A percentile compares a stretch with the other conserved stretches of the same genome.
These are phyloP conservation scores for Piscicola geometra DNA, from an alignment of 2,888 invertebrate species.

Conservation along the genomic window DNA sequence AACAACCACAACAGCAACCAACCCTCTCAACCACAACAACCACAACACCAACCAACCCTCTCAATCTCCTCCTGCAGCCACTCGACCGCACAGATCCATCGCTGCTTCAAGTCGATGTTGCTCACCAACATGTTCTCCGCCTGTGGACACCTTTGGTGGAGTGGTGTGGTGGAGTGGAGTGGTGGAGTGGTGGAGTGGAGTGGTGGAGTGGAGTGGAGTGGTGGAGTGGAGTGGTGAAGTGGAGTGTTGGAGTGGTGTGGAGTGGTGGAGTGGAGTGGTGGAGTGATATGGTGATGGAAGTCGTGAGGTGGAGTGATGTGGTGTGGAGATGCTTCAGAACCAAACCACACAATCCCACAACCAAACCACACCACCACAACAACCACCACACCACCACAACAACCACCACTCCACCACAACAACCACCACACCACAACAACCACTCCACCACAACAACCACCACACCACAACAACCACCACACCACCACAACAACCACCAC, in stretches of 20 bases:
- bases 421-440: too few relatives aligned
- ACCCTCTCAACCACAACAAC: too few relatives aligned
- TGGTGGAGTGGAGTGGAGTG: background rate
- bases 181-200: background rate
- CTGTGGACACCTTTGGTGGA: constrained; percentile 60
- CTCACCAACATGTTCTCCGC: constrained; percentile 75
- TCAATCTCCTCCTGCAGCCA: constrained; percentile 95
- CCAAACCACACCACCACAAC: background rate
- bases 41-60: constrained; percentile 46
- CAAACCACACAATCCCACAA: background rate
- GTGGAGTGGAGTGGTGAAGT: too few relatives aligned
- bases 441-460: too few relatives aligned
- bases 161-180: background rate
- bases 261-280: background rate
- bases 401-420: too few relatives aligned
- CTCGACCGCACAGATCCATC: constrained; percentile 82
- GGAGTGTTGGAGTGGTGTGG: too few relatives aligned
- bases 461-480: too few relatives aligned
- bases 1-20: too few relatives aligned
- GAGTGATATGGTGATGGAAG: background rate
- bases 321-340: background rate
- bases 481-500: too few relatives aligned
- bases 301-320: background rate
- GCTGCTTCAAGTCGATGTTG: constrained; percentile 72
- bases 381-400: too few relatives aligned